Evolutionary conservation across 2,797 vertebrate species (phyloP).

Genomic region (Clarias pachynema): DNA sequence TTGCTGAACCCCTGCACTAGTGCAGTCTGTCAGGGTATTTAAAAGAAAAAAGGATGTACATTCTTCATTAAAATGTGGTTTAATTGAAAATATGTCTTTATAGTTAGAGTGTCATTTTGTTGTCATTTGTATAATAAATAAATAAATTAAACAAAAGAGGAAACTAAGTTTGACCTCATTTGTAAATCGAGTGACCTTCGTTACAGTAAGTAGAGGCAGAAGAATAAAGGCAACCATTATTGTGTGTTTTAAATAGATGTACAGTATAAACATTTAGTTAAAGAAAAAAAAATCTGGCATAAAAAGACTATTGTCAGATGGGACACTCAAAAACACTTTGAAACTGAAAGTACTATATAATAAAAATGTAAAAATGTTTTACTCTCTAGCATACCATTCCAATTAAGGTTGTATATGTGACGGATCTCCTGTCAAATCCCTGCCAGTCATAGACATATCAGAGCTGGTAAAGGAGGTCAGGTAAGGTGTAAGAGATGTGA

Average conservation of each 20-base stretch:
- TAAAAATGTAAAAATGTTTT: not conserved
- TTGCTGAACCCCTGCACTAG: not conserved
- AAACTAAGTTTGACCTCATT: not conserved
- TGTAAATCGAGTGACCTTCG: not conserved
- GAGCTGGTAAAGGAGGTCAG: slow-evolving; percentile 16
- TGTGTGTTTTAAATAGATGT: not conserved
- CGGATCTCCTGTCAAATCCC: not conserved
- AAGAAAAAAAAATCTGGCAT: not conserved
- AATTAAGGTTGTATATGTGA: not conserved
- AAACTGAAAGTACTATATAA: not conserved
- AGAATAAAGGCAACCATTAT: not conserved
- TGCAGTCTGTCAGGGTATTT: not conserved
- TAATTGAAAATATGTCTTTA: not conserved
- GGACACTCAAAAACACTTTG: not conserved
- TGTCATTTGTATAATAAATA: not conserved
- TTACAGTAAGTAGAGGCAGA: not conserved
- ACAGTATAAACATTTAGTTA: not conserved
- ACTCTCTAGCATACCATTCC: not conserved
- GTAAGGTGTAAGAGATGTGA: slow-evolving; percentile 18
- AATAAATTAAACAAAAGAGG: not conserved
- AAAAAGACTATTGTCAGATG: not conserved
- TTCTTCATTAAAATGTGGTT: not conserved
- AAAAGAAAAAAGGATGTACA: not conserved
- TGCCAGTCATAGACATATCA: slow-evolving; percentile 26
- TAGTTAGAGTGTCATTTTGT: not conserved